Evolutionary conservation across 1,140 invertebrate species (phyloP).

Genomic region (Littorina saxatilis): DNA sequence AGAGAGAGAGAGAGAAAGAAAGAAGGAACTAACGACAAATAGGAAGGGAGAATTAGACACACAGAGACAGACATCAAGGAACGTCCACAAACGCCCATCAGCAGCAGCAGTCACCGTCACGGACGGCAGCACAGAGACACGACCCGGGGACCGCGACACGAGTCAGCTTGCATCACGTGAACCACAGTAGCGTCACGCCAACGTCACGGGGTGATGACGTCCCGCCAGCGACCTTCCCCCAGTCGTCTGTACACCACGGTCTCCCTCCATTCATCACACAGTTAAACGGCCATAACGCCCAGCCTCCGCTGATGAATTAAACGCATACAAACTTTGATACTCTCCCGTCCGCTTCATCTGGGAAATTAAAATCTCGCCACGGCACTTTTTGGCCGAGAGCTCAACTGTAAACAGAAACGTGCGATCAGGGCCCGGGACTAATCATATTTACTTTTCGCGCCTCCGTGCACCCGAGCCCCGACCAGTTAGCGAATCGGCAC

Average conservation of each 20-base stretch:
- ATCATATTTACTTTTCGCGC: slow-evolving; percentile 59
- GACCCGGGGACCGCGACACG: not conserved
- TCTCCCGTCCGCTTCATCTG: slow-evolving; percentile 53
- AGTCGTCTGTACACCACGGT: slow-evolving; percentile 2
- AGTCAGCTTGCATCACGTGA: not conserved
- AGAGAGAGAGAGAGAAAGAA: slow-evolving; percentile 22
- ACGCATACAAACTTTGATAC: slow-evolving; percentile 55
- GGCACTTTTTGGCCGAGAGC: slow-evolving; percentile 42
- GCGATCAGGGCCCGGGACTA: slow-evolving; percentile 44
- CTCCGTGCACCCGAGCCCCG: slow-evolving; percentile 45
- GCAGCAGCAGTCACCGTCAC: not conserved
- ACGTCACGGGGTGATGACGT: slow-evolving; percentile 20
- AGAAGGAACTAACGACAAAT: not conserved
- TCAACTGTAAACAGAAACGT: slow-evolving; percentile 52
- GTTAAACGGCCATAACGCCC: slow-evolving; percentile 53
- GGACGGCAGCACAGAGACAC: not conserved
- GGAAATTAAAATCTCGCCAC: slow-evolving; percentile 55
- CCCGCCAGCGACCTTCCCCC: not conserved
- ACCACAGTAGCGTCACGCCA: not conserved
- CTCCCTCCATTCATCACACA: slow-evolving; percentile 51
- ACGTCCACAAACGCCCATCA: not conserved
- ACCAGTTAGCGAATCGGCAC: slow-evolving; percentile 35
- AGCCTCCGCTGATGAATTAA: slow-evolving; percentile 52
- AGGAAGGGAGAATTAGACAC: not conserved
- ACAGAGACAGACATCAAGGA: not conserved